Evolutionary conservation across 2,113 vertebrate genomes (phyloP), one percentile per base, ranked within the genome.

Genomic region (Lepidothrix coronata): DNA sequence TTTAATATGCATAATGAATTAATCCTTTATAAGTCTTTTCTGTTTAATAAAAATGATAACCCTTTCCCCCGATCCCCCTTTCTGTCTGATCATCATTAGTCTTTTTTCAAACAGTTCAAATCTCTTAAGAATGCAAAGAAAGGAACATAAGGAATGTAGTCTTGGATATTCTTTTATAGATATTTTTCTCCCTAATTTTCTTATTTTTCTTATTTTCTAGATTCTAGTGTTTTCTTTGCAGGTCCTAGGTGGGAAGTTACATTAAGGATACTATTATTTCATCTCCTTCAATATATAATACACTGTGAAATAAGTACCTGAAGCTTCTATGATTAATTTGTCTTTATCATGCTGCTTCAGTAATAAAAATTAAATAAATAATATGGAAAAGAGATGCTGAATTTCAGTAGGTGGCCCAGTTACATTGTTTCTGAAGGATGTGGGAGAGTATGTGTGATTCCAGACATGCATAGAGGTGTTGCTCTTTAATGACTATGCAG

Each of bases 181-280:
- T 76, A 57, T 77, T 79, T 88, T 88, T 66, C 55, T 80, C 18
- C 11, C 7, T 66, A 37, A n/a, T 73, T 88, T 90, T 77, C 12
- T 76, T 74, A 4, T 66, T 22, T 79, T 89, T 66, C 13, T 80
- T 66, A 43, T 93, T 85, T 86, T 88, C 19, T 37, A n/a, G 4
- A 6, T 88, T 72, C 35, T 52, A 74, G 41, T 28, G 23, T 13
- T 75, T 85, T 93, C 58, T 81, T 93, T 92, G 12, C 24, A 88
- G 37, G 16, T 62, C 17, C 21, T 94, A 61, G 24, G 35, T 91
- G 35, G 41, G 51, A 84, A 83, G 72, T 74, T 90, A 91, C 41
- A 66, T 89, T 71, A 90, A 91, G 88, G 52, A 68, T 80, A 37
- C 46, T 74, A 88, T 89, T 55, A 91, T 95, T 96, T 95, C 81